Conservation (phyloP, 2,797 vertebrate genomes). For the Apodemus agrarius region DNA sequence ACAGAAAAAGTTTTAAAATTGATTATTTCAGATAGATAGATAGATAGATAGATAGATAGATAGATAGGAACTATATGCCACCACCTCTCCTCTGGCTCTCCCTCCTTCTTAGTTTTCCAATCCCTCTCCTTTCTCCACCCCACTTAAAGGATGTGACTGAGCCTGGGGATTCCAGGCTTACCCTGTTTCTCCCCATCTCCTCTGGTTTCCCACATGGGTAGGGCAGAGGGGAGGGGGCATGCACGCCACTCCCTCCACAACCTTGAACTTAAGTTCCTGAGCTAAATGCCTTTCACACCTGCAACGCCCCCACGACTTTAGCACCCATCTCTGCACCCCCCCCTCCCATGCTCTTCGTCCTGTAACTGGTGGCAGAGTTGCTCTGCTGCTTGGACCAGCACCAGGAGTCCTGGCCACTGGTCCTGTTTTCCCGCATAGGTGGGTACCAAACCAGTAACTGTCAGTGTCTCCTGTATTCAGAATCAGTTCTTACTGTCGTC, state of each 20-base stretch:
- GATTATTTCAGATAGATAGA: not conserved
- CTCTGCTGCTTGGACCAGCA: not conserved
- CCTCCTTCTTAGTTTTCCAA: not conserved
- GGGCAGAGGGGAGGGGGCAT: not conserved
- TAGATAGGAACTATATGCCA: too few relatives aligned
- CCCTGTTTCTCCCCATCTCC: not conserved
- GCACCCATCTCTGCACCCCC: not conserved
- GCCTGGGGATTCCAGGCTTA: not conserved
- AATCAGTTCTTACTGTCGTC: not conserved
- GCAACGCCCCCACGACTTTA: not conserved
- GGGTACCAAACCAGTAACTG: not conserved
- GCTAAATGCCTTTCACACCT: not conserved
- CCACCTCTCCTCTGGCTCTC: not conserved
- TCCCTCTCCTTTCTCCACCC: not conserved
- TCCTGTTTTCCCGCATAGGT: not conserved
- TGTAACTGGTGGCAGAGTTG: not conserved
- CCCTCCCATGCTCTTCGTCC: not conserved
- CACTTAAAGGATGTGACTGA: not conserved
- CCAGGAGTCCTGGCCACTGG: too few relatives aligned
- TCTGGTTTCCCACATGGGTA: not conserved
- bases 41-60: too few relatives aligned
- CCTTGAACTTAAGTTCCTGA: not conserved
- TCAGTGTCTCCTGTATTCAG: not conserved
- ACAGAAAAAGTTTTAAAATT: not conserved
- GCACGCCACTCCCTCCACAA: not conserved